Evolutionary conservation across 1,140 invertebrate species (phyloP).

Genomic region (Euwallacea similis): DNA sequence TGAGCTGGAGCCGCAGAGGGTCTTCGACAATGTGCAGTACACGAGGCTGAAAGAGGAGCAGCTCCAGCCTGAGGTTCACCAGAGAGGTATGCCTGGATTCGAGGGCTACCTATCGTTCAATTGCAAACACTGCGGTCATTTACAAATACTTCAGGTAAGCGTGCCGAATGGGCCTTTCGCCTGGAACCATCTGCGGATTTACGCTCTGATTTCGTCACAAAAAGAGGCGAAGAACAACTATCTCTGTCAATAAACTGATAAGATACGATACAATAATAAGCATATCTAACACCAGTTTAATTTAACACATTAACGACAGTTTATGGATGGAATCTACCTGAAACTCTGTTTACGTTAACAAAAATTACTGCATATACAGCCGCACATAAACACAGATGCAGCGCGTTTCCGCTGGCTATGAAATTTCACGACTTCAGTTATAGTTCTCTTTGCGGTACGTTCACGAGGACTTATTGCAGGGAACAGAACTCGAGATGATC

Average conservation of each 20-base stretch:
- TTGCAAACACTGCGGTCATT: constrained; percentile 27
- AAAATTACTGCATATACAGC: constrained; percentile 4
- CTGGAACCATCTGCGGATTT: neutral
- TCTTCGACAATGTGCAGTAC: constrained; percentile 9
- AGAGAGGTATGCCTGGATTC: constrained; percentile 1
- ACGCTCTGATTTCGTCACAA: neutral
- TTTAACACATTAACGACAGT: neutral
- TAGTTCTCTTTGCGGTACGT: neutral
- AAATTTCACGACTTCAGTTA: constrained; percentile 4
- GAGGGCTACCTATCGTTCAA: constrained; percentile 23
- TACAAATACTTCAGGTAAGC: constrained; percentile 26
- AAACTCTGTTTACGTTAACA: constrained; percentile 9
- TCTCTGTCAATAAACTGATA: too few relatives aligned
- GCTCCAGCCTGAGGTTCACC: constrained; percentile 4
- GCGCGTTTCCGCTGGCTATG: constrained; percentile 1
- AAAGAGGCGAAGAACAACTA: too few relatives aligned
- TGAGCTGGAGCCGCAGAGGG: neutral
- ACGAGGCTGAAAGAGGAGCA: constrained; percentile 22
- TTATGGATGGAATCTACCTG: neutral
- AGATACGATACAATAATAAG: too few relatives aligned
- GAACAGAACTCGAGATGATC: constrained; percentile 25
- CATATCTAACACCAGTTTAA: neutral
- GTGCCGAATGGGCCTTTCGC: neutral
- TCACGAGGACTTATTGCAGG: constrained; percentile 9
- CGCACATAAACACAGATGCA: constrained; percentile 12